Evolutionary conservation across 2,113 vertebrate species (phyloP).

Genomic region (Cheilinus undulatus): DNA sequence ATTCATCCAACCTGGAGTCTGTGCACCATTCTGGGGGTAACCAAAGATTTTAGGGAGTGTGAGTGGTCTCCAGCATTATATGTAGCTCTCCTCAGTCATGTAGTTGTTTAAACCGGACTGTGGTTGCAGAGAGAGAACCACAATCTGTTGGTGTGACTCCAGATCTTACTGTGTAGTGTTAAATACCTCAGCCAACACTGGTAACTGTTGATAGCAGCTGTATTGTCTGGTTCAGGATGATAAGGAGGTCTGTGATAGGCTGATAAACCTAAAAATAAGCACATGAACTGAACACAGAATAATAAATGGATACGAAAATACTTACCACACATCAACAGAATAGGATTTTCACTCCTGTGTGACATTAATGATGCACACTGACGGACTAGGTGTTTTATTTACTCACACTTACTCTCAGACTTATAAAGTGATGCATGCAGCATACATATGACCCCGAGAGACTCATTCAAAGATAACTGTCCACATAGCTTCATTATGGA

Average conservation of each 20-base stretch:
- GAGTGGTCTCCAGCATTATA: not conserved
- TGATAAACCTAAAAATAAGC: not conserved
- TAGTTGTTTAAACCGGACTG: not conserved
- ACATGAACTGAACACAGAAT: not conserved
- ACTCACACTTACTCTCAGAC: not conserved
- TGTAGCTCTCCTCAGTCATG: too few species aligned
- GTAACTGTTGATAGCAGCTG: constrained; percentile 3
- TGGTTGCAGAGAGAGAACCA: not conserved
- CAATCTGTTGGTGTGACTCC: not conserved
- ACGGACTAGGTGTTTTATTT: constrained; percentile 7
- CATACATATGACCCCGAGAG: not conserved
- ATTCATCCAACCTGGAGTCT: too few species aligned
- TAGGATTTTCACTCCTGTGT: constrained; percentile 5
- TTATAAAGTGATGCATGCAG: not conserved
- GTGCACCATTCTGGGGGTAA: too few species aligned
- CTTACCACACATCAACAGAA: not conserved
- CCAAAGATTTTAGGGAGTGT: too few species aligned
- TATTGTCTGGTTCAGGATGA: not conserved
- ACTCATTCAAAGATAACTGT: not conserved
- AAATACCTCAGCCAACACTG: constrained; percentile 14
- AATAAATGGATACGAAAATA: not conserved
- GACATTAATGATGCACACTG: not conserved
- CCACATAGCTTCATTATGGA: not conserved
- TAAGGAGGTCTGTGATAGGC: constrained; percentile 12
- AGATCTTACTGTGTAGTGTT: constrained; percentile 9